Conservation (phyloP, 2,113 vertebrate species). For the Oxygymnocypris stewartii region DNA sequence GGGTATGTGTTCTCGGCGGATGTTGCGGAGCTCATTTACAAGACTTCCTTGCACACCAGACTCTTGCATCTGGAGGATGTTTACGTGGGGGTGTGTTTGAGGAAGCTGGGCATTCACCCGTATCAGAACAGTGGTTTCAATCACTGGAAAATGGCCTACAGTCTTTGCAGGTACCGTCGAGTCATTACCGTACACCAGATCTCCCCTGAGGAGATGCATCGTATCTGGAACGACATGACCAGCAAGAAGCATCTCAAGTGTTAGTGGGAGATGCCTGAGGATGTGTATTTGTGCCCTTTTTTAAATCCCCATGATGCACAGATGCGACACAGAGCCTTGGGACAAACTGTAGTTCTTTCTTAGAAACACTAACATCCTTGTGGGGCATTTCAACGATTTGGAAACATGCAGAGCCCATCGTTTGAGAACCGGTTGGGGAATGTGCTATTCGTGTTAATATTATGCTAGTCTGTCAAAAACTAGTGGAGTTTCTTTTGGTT, state of each 20-base stretch:
- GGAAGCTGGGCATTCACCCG: constrained; percentile 95
- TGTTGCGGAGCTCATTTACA: constrained; percentile 95
- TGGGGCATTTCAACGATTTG: not conserved
- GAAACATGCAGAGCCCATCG: not conserved
- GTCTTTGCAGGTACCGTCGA: constrained; percentile 92
- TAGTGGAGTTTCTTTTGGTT: not conserved
- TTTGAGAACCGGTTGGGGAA: not conserved
- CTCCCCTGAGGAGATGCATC: constrained; percentile 98
- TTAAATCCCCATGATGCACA: constrained; percentile 3
- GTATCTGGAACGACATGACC: constrained; percentile 99
- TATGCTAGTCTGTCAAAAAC: constrained; percentile 17
- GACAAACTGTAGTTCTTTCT: constrained; percentile 12
- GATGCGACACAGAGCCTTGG: not conserved
- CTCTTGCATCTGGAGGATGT: constrained; percentile 97
- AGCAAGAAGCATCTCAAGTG: constrained; percentile 99
- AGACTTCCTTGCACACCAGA: constrained; percentile 95
- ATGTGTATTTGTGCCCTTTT: constrained; percentile 2
- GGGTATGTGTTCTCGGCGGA: constrained; percentile 98
- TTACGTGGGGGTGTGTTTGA: constrained; percentile 94
- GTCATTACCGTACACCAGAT: constrained; percentile 98
- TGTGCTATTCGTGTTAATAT: constrained; percentile 15
- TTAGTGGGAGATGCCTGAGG: constrained; percentile 68
- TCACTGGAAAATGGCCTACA: constrained; percentile 99
- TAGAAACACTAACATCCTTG: constrained; percentile 6
- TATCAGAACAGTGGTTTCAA: constrained; percentile 99